Conservation (phyloP, 1,140 invertebrate species). For the Coptotermes formosanus region DNA sequence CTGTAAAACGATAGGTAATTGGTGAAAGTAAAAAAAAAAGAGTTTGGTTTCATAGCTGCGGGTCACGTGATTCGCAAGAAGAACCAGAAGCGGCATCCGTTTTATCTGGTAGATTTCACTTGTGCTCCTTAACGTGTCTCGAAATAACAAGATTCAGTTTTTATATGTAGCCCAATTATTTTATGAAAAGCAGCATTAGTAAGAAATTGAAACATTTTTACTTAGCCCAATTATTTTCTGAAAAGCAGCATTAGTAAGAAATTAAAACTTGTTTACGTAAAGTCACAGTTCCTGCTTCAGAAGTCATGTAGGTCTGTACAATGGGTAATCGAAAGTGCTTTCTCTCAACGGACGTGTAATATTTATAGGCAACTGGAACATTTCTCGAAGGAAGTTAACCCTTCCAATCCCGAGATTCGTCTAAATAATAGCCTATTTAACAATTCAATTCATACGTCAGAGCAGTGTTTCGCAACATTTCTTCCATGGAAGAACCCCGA, state of each 20-base stretch:
- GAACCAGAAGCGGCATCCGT: not conserved
- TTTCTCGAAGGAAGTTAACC: too few relatives aligned
- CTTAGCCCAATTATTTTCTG: not conserved
- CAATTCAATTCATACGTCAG: too few relatives aligned
- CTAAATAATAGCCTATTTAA: too few relatives aligned
- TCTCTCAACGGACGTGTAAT: too few relatives aligned
- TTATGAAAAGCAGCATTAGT: too few relatives aligned
- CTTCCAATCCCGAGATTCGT: too few relatives aligned
- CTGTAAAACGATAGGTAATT: not conserved
- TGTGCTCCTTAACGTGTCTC: not conserved
- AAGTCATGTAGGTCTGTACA: not conserved
- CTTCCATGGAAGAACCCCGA: too few relatives aligned
- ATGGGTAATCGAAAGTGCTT: not conserved
- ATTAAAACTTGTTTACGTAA: not conserved
- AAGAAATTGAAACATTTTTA: not conserved
- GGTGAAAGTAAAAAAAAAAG: not conserved
- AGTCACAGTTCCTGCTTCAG: not conserved
- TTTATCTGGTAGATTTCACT: not conserved
- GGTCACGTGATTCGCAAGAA: not conserved
- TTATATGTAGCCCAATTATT: too few relatives aligned
- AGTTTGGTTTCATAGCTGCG: not conserved
- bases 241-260: not conserved
- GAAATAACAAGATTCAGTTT: too few relatives aligned
- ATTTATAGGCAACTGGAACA: too few relatives aligned
- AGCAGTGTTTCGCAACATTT: too few relatives aligned